Base-by-base conservation (phyloP, 2,888 invertebrate species). In the Iselma pallidipennis region DNA sequence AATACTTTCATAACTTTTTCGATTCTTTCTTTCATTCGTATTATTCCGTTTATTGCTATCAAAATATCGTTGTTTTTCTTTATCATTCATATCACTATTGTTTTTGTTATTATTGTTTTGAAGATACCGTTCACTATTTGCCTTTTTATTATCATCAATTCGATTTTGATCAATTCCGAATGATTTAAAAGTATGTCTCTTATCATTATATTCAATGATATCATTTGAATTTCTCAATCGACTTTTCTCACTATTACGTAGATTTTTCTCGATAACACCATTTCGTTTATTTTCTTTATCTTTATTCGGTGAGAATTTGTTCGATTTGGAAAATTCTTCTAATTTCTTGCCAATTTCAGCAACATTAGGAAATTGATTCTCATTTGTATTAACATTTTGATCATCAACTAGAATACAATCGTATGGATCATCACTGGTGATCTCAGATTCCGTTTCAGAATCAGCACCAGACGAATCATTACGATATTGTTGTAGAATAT, bases 331-430 rank as follows among this genome's bases (percentile, higher is more conserved):
- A 19, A 82, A 70, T 56, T 82, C 80, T 65, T 82, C 82, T 23
- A 82, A 66, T 69, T 82, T 82, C 55, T 81, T 81, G 0, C 82
- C 81, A 10, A 82, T 74, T 54, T 82, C 82, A 1, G 80, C 81
- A 2, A 82, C 82, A 64, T 85, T 85, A 21, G 85, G 82, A 65
- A 85, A 81, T 26, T 77, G 74, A 31, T 73, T 74, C 12, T 72
- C 74, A 45, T 70, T 72, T 19, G 73, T 71, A 50, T 78, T 78
- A 54, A 77, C 77, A 49, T 80, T 76, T 63, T 84, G 78, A 81
- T 94, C 93, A 71, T 93, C 91, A 25, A 94, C 91, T 55, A 94
- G 90, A 69, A 94, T 93, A 76, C 93, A 93, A 76, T 90, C 90
- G 71, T 90, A 89, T 26, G 89, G 89, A 83, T 90, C 90, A 51